Base-by-base conservation (phyloP, 2,888 invertebrate genomes). In the Erynnis tages region DNA sequence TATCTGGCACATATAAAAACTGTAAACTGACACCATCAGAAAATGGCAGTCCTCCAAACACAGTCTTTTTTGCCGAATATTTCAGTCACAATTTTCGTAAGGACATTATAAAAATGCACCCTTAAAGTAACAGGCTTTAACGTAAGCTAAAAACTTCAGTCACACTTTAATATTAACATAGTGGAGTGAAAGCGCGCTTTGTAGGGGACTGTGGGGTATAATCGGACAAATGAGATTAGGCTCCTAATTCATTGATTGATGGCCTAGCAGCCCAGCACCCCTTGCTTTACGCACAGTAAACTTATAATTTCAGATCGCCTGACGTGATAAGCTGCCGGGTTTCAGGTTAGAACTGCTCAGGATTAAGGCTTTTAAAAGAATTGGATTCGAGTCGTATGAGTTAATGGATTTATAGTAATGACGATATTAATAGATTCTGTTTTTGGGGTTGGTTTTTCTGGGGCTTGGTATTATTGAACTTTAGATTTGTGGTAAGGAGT, bases 181-280 rank as follows among this genome's bases (percentile, higher is more conserved):
- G 35, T 49, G 40, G 34, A 53, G 32, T 49, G 34, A 44, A 46
- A 58, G 60, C 58, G 62, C 65, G 67, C 63, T 64, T 60, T 58
- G 61, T 65, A 59, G 64, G 69, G 70, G 61, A n/a, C 54, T 53
- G 54, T 63, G 58, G 60, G 67, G 61, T 62, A 61, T 63, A 74
- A 72, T 69, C 67, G 68, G 72, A 73, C 73, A 79, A 79, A 79
- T 73, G 72, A 78, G 79, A 82, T 82, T 80, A 82, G 66, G 66
- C 63, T 64, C 70, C 75, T 76, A 81, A 82, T 79, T 75, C 80
- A 77, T 72, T 82, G 82, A 83, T 82, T 76, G 82, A 83, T 83
- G 79, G 66, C 68, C 70, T 66, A 71, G 67, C 72, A 64, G 59
- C 64, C 67, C 56, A 17, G 21, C 49, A 21, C 34, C 40, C 45